Evolutionary conservation across 2,113 vertebrate genomes (phyloP).

Genomic region (Scartelaos histophorus): DNA sequence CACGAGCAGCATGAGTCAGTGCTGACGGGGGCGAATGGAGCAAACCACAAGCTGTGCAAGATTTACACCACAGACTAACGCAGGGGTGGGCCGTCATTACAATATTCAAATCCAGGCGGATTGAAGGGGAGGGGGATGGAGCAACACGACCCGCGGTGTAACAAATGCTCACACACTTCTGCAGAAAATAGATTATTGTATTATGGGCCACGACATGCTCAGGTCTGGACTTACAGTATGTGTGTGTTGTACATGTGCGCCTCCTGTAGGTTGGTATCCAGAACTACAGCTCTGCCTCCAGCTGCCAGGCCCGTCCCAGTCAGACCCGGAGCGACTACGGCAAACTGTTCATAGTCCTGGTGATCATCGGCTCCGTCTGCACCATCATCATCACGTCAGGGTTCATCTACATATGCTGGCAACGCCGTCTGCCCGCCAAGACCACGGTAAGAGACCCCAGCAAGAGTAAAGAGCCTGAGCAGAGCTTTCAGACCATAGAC

Average conservation of each 20-base stretch:
- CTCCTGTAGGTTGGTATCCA: slow-evolving; percentile 86
- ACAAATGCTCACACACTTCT: too few relatives aligned
- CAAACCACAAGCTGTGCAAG: too few relatives aligned
- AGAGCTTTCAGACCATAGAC: too few relatives aligned
- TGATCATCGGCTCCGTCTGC: slow-evolving; percentile 94
- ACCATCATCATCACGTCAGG: slow-evolving; percentile 91
- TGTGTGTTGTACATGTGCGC: background rate
- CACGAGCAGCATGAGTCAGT: background rate
- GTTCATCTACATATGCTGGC: slow-evolving; percentile 97
- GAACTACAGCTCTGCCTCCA: slow-evolving; percentile 85
- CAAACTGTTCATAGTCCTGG: slow-evolving; percentile 93
- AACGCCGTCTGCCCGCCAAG: slow-evolving; percentile 88
- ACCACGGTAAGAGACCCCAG: slow-evolving; percentile 80
- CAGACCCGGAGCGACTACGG: slow-evolving; percentile 92
- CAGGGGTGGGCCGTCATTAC: too few relatives aligned
- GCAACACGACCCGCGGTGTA: too few relatives aligned
- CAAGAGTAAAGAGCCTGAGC: too few relatives aligned
- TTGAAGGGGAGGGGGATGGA: too few relatives aligned
- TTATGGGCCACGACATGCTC: too few relatives aligned
- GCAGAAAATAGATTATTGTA: too few relatives aligned
- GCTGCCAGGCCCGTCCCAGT: slow-evolving; percentile 84
- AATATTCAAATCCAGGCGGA: too few relatives aligned
- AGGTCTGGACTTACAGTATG: background rate
- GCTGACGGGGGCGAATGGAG: too few relatives aligned
- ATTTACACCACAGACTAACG: too few relatives aligned